Conservation (phyloP, 2,888 invertebrate genomes). For the Lobophora halterata region DNA sequence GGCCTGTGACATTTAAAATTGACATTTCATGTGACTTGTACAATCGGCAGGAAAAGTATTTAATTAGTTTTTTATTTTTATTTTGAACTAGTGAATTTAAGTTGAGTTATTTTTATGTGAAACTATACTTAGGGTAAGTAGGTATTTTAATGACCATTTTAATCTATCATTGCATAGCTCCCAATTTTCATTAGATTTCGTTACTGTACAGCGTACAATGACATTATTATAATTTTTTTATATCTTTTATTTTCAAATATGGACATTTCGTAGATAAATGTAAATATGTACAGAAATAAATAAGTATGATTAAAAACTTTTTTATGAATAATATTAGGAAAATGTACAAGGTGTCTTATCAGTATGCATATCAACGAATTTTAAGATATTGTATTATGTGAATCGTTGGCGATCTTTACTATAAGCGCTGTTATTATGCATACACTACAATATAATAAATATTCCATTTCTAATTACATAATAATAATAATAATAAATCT, state of each 20-base stretch:
- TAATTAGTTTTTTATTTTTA: background rate
- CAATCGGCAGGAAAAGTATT: conserved; percentile 5
- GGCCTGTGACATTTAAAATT: too few relatives aligned
- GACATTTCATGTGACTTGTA: too few relatives aligned
- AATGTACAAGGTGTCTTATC: conserved; percentile 79
- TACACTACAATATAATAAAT: conserved; percentile 17
- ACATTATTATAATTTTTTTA: too few relatives aligned
- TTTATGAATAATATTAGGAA: conserved; percentile 64
- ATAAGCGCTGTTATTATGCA: conserved; percentile 25
- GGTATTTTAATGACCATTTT: too few relatives aligned
- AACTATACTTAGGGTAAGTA: too few relatives aligned
- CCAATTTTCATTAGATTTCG: too few relatives aligned
- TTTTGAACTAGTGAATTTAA: conserved; percentile 8
- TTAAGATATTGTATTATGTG: conserved; percentile 46
- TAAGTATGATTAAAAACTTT: conserved; percentile 60
- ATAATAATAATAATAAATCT: too few relatives aligned
- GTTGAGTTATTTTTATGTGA: conserved; percentile 3
- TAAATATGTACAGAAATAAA: conserved; percentile 68
- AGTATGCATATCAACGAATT: conserved; percentile 80
- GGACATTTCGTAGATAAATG: conserved; percentile 35
- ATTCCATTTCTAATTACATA: conserved; percentile 15
- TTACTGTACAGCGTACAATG: too few relatives aligned
- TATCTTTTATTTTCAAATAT: too few relatives aligned
- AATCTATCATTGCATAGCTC: too few relatives aligned
- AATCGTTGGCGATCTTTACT: conserved; percentile 27